phyloP scores from a whole-genome alignment of 2,888 invertebrate genomes.

The Lasioglossum leucozonium region DNA sequence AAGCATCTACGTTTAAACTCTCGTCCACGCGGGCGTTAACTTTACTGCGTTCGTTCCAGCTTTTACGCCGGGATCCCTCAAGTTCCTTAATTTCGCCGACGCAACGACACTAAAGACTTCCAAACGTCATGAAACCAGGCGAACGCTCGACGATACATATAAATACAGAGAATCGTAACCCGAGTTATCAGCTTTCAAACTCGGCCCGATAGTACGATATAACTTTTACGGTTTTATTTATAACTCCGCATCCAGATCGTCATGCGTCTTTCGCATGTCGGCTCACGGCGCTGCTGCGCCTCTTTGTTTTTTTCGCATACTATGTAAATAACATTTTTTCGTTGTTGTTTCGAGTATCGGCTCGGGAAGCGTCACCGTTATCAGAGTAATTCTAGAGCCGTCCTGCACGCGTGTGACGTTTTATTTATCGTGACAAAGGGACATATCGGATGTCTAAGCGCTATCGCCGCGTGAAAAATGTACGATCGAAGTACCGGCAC shows the following conservation, averaged over 20 bases:
- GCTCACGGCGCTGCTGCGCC: not conserved
- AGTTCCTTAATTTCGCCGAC: not conserved
- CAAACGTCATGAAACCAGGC: not conserved
- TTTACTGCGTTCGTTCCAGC: not conserved
- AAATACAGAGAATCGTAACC: not conserved
- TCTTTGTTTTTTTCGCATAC: not conserved
- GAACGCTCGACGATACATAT: not conserved
- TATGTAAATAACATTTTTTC: not conserved
- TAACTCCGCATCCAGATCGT: not conserved
- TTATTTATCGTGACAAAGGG: not conserved
- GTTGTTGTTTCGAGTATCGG: not conserved
- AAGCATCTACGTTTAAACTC: not conserved
- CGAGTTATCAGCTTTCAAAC: not conserved
- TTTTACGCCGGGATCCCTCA: not conserved
- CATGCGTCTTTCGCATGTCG: not conserved
- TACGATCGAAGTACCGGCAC: not conserved
- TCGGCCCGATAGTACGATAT: not conserved
- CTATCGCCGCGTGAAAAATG: not conserved
- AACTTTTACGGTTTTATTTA: conserved; percentile 12
- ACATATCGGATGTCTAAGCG: not conserved
- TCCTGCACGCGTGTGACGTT: not conserved
- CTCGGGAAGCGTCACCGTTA: not conserved
- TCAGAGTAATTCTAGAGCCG: not conserved
- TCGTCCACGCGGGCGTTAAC: not conserved
- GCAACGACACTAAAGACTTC: not conserved